Evolutionary conservation across 23 tunicate genomes (phyloP).

Genomic region (Aplidium turbinatum): DNA sequence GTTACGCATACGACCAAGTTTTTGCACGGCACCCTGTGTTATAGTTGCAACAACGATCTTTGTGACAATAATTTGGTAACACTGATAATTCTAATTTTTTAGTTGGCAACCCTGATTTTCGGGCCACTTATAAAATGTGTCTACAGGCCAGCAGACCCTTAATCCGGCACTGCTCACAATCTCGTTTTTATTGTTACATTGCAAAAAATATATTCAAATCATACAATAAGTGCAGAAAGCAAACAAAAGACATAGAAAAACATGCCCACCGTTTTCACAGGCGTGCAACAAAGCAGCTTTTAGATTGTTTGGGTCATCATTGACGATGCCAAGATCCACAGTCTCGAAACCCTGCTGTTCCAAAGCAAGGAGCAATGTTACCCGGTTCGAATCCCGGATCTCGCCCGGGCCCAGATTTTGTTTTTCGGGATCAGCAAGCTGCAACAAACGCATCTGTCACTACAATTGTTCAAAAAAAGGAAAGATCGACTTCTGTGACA

Average conservation of each 20-base stretch:
- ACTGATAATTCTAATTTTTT: too few species aligned
- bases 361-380: constrained; percentile 43
- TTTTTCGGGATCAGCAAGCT: constrained; percentile 40
- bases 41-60: too few species aligned
- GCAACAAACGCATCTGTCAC: not conserved
- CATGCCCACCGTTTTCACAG: constrained; percentile 15
- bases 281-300: constrained; percentile 33
- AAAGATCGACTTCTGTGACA: not conserved
- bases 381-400: constrained; percentile 76
- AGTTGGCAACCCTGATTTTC: too few species aligned
- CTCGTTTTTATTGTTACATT: too few species aligned
- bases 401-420: constrained; percentile 51
- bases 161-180: too few species aligned
- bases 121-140: too few species aligned
- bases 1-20: too few species aligned
- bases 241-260: not conserved
- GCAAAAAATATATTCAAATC: too few species aligned
- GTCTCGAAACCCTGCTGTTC: constrained; percentile 47
- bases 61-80: too few species aligned
- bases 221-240: not conserved
- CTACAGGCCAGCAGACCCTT: too few species aligned
- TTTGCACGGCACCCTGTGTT: too few species aligned
- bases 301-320: constrained; percentile 56
- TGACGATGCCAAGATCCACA: constrained; percentile 80
- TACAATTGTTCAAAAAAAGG: not conserved